A percentile compares a stretch with the other conserved stretches of the same genome.
Evolutionary conservation across 1,140 invertebrate species (phyloP).

Genomic region (Panagrolaimus sp.): DNA sequence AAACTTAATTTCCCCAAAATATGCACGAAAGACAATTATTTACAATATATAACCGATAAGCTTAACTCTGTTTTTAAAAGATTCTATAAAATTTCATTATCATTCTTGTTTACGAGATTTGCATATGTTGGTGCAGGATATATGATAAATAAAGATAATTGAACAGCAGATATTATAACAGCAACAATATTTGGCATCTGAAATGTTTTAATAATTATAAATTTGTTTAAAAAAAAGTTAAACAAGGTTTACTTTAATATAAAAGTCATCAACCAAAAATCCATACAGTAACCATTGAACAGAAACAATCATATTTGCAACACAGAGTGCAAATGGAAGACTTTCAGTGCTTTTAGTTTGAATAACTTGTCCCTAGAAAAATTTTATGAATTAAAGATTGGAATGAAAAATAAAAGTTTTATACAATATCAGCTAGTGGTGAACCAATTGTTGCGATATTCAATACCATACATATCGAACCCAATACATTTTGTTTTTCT

Average conservation of each 20-base stretch:
- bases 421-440: constrained; percentile 46
- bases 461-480: constrained; percentile 52
- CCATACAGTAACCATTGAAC: constrained; percentile 55
- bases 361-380: constrained; percentile 49
- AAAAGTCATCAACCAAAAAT: constrained; percentile 53
- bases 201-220: constrained; percentile 15
- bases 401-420: constrained; percentile 7
- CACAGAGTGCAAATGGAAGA: constrained; percentile 51
- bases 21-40: no score
- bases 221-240: constrained; percentile 1
- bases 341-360: constrained; percentile 46
- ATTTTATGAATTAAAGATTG: constrained; percentile 15
- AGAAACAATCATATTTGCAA: constrained; percentile 48
- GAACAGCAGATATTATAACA: constrained; percentile 43
- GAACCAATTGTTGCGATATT: constrained; percentile 47
- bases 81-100: not conserved
- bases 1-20: no score
- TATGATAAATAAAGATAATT: constrained; percentile 53
- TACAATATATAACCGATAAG: not conserved
- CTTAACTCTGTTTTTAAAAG: no score
- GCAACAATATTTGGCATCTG: constrained; percentile 53
- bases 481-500: constrained; percentile 48
- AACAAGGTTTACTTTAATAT: constrained; percentile 47
- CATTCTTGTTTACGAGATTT: constrained; percentile 5
- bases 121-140: constrained; percentile 34